phyloP scores from a whole-genome alignment of 1,140 invertebrate genomes.

The Caenorhabditis briggsae region DNA sequence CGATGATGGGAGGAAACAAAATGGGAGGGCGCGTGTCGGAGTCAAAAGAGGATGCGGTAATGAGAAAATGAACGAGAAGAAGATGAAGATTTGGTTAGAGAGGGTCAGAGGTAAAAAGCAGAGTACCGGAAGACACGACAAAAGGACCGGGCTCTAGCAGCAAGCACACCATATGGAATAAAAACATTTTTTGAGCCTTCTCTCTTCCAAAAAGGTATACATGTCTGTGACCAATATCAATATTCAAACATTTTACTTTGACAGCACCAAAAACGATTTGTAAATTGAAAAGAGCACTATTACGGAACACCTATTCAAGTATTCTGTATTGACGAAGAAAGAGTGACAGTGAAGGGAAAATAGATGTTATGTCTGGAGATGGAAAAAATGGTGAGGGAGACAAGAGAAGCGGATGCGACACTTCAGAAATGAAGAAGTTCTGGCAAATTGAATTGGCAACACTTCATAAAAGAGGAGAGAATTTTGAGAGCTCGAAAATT shows the following conservation, averaged over 20 bases:
- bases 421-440: slow-evolving; percentile 55
- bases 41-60: slow-evolving; percentile 20
- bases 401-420: slow-evolving; percentile 34
- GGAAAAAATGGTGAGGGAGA: background rate
- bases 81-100: slow-evolving; percentile 43
- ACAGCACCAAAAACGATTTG: background rate
- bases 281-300: slow-evolving; percentile 1
- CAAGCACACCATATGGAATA: slow-evolving; percentile 23
- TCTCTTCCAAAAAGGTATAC: too few relatives aligned
- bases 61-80: slow-evolving; percentile 51
- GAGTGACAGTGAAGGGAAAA: background rate
- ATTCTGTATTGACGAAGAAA: background rate
- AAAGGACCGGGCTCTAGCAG: background rate
- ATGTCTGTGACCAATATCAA: background rate
- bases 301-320: slow-evolving; percentile 16
- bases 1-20: slow-evolving; percentile 31
- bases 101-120: slow-evolving; percentile 46
- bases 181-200: slow-evolving; percentile 21
- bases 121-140: background rate
- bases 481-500: too few relatives aligned
- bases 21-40: background rate
- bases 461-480: background rate
- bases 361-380: background rate
- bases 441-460: slow-evolving; percentile 46
- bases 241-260: background rate